Evolutionary conservation across 2,888 invertebrate species (phyloP).

Genomic region (Toxonevra muliebris): DNA sequence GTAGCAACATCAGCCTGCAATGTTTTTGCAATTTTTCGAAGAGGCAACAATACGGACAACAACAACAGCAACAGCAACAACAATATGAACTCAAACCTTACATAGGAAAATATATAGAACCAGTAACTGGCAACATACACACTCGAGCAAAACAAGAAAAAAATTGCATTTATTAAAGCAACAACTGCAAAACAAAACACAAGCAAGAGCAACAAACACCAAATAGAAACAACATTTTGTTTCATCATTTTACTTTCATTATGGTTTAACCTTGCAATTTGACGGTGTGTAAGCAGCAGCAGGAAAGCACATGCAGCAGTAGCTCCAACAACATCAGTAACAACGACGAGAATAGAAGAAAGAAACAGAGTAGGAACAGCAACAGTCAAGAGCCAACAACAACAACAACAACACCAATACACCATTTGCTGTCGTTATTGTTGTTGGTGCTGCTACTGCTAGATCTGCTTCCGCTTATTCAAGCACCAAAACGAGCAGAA

Average conservation of each 20-base stretch:
- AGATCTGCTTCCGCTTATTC: conserved; percentile 55
- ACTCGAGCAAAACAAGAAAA: background rate
- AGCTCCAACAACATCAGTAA: conserved; percentile 7
- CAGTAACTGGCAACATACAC: conserved; percentile 2
- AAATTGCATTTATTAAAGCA: conserved; percentile 11
- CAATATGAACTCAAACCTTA: conserved; percentile 2
- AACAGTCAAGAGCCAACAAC: background rate
- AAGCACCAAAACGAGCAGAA: conserved; percentile 61
- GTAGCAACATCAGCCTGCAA: conserved; percentile 4
- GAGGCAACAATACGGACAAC: conserved; percentile 10
- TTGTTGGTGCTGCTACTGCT: conserved; percentile 24
- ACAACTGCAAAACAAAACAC: background rate
- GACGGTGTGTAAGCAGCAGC: conserved; percentile 36
- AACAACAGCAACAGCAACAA: conserved; percentile 30
- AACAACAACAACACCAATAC: background rate
- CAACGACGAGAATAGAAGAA: background rate
- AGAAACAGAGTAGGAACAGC: background rate
- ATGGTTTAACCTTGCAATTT: conserved; percentile 55
- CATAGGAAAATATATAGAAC: conserved; percentile 14
- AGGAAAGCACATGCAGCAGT: background rate
- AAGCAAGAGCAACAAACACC: conserved; percentile 12
- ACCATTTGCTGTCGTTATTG: conserved; percentile 12
- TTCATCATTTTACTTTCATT: conserved; percentile 57
- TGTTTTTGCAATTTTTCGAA: background rate
- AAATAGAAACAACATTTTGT: conserved; percentile 45